These are phyloP conservation scores for Pempheris klunzingeri DNA, from an alignment of 2,797 vertebrate species.

Conservation along the genomic window DNA sequence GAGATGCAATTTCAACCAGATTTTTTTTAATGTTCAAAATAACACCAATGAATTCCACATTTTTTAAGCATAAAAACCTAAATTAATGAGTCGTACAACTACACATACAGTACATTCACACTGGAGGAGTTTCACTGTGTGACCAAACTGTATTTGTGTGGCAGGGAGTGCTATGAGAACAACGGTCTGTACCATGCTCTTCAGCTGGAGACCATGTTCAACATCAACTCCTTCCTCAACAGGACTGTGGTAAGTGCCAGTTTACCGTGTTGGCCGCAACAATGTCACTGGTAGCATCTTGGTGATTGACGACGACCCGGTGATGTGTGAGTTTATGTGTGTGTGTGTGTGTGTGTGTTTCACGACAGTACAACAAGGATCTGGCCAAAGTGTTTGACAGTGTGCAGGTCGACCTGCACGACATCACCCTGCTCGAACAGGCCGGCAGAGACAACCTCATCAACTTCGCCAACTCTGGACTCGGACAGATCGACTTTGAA, in stretches of 20 bases:
- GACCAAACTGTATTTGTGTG: constrained; percentile 24
- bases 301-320: accelerated
- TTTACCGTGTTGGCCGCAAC: not conserved
- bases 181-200: constrained; percentile 93
- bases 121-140: not conserved
- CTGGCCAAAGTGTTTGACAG: constrained; percentile 86
- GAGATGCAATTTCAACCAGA: not conserved
- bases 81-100: not conserved
- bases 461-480: constrained; percentile 89
- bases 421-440: constrained; percentile 88
- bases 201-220: constrained; percentile 91
- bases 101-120: not conserved
- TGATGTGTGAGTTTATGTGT: constrained; percentile 5
- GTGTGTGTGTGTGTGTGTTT: constrained; percentile 21
- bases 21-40: not conserved
- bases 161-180: constrained; percentile 92
- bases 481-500: constrained; percentile 88
- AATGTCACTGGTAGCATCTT: too few relatives aligned
- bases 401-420: constrained; percentile 87
- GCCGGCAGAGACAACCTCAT: constrained; percentile 89
- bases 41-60: not conserved
- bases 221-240: constrained; percentile 90
- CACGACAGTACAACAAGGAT: constrained; percentile 88
- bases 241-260: constrained; percentile 86
- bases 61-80: not conserved